Percentiles rank a stretch among this genome's conserved stretches.
These are phyloP conservation scores for Bos indicus DNA, from an alignment of 2,113 vertebrate genomes.

Conservation along the genomic window DNA sequence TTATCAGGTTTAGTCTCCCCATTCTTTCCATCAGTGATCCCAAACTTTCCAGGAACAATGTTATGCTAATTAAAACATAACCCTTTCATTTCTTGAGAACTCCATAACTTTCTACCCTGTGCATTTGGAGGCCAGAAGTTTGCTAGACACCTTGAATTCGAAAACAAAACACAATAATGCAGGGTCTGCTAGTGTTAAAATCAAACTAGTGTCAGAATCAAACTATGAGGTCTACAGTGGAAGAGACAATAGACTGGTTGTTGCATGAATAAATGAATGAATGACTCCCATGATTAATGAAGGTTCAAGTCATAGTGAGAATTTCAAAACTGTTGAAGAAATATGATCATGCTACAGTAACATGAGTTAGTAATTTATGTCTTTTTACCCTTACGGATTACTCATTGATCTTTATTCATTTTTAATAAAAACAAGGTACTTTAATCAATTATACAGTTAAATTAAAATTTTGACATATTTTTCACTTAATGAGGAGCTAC, in stretches of 20 bases:
- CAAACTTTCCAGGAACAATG: background rate
- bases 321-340: background rate
- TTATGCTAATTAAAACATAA: background rate
- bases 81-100: background rate
- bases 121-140: background rate
- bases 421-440: background rate
- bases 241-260: background rate
- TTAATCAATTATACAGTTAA: background rate
- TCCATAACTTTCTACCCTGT: accelerated
- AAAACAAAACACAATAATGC: background rate
- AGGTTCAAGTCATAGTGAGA: background rate
- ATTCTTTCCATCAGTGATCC: background rate
- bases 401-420: background rate
- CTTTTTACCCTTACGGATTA: background rate
- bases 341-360: background rate
- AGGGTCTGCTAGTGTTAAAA: background rate
- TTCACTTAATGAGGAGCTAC: background rate
- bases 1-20: background rate
- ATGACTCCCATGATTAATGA: background rate
- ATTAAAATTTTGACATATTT: background rate
- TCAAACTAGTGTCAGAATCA: background rate
- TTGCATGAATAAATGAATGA: background rate
- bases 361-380: background rate
- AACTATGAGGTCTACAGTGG: background rate
- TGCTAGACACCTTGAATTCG: background rate